These are phyloP conservation scores for Athetis lepigone DNA, from an alignment of 2,888 invertebrate species.

Conservation along the genomic window DNA sequence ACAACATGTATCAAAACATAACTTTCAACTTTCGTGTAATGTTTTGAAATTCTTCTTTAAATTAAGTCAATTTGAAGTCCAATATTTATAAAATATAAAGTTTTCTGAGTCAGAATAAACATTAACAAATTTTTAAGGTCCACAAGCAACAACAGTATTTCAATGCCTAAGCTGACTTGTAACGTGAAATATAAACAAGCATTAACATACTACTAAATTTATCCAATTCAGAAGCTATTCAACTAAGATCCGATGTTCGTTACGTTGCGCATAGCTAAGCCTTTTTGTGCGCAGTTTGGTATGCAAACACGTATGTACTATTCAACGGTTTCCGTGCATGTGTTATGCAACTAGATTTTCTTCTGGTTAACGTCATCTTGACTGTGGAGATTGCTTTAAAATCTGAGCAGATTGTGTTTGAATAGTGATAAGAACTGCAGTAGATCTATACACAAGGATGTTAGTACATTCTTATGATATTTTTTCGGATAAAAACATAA, in stretches of 20 bases:
- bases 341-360: conserved; percentile 57
- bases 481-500: too few relatives aligned
- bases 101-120: too few relatives aligned
- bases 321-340: conserved; percentile 47
- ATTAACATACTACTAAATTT: conserved; percentile 13
- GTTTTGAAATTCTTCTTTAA: too few relatives aligned
- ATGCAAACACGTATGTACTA: conserved; percentile 43
- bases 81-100: too few relatives aligned
- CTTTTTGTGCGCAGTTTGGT: conserved; percentile 51
- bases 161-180: background rate
- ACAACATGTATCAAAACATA: too few relatives aligned
- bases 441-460: too few relatives aligned
- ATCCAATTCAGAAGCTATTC: conserved; percentile 43
- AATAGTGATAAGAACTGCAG: conserved; percentile 14
- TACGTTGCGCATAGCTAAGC: conserved; percentile 43
- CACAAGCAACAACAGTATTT: too few relatives aligned
- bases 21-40: too few relatives aligned
- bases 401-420: conserved; percentile 17
- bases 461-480: background rate
- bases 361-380: conserved; percentile 60
- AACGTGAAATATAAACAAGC: background rate
- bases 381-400: conserved; percentile 35
- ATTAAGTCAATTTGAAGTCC: too few relatives aligned
- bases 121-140: too few relatives aligned
- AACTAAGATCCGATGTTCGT: conserved; percentile 40